Evolutionary conservation across 1,140 invertebrate genomes (phyloP).

Genomic region (Caenorhabditis elegans): WBcel235 BX284602.5:6339501-6340000

Average conservation of each 20-base stretch:
- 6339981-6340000: too few species aligned
- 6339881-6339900: too few species aligned
- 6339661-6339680: constrained; percentile 28
- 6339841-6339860: too few species aligned
- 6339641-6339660: background rate
- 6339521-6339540: constrained; percentile 1
- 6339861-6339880: too few species aligned
- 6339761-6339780: too few species aligned
- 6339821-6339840: too few species aligned
- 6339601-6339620: background rate
- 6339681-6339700: background rate
- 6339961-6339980: too few species aligned
- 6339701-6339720: background rate
- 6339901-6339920: background rate
- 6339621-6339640: background rate
- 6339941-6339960: too few species aligned
- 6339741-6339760: background rate
- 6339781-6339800: too few species aligned
- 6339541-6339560: constrained; percentile 6
- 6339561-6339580: background rate
- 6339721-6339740: background rate
- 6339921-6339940: background rate
- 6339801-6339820: too few species aligned
- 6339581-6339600: background rate
- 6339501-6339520: background rate